Evolutionary conservation across 1,140 invertebrate genomes (phyloP), one percentile per base, ranked within the genome.

Genomic region (Pachyrhynchus sulphureomaculatus): DNA sequence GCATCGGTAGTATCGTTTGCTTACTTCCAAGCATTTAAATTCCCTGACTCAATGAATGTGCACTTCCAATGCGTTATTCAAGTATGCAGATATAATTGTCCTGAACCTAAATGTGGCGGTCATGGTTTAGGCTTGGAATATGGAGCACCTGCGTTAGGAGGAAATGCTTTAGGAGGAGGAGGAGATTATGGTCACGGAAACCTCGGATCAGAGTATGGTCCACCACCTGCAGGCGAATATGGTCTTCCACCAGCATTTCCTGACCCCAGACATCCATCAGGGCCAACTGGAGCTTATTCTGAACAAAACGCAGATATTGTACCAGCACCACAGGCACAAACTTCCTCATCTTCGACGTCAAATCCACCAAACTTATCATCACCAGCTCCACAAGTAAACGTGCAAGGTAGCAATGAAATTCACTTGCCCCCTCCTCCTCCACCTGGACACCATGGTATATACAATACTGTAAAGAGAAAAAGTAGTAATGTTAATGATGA

Each of bases 51-150:
- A 9, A 96, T 96, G 93, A 95, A 96, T 72, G 93, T 96, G 1
- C 93, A 95, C 82, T 96, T 96, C 88, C 94, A 96, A 76, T 96
- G 93, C 73, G 92, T 95, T 1, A 96, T 96, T 67, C 93, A 96
- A 81, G 93, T 96, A 1, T 96, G 93, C 68, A 84, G 93, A 57
- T 92, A 93, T 76, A 92, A 95, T 72, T 96, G 93, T 72, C 93
- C 93, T 0, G 92, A 95, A 68, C 92, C 92, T 1, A 92, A 93
- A 78, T 94, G 91, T 74, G 88, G 85, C 9, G 87, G 86, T 12
- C 75, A 75, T 37, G 82, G 82, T 62, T 80, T 81, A 10, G 84
- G 86, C 32, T 76, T 89, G 15, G 72, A 68, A 58, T 91, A 90
- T 54, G 88, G 87, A 20, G 83, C 84, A 18, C 86, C 87, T 34